A percentile compares a stretch with the other conserved stretches of the same genome.
These are phyloP conservation scores for Glyphotaelius pellucidus DNA, from an alignment of 2,888 invertebrate species.

Conservation along the genomic window DNA sequence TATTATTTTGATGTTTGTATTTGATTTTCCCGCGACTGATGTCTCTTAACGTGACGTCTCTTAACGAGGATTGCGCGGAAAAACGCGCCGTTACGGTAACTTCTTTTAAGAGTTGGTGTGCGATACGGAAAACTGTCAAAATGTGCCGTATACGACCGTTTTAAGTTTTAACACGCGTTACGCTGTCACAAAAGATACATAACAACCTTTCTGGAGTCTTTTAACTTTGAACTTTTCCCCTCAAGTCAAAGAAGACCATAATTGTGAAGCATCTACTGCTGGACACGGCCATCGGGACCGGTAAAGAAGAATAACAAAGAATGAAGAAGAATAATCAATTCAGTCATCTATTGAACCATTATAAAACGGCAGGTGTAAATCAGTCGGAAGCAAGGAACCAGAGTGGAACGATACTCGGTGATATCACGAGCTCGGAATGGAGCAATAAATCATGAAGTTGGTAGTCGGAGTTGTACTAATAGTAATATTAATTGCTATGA, in stretches of 20 bases:
- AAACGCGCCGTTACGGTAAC: too few species aligned
- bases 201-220: neutral
- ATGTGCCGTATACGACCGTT: too few species aligned
- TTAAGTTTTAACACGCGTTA: too few species aligned
- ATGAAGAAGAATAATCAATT: neutral
- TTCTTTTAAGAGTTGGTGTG: too few species aligned
- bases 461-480: neutral
- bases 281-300: neutral
- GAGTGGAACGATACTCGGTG: neutral
- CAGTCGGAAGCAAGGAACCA: neutral
- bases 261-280: too few species aligned
- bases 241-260: neutral
- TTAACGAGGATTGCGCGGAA: too few species aligned
- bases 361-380: neutral
- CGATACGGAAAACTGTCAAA: too few species aligned
- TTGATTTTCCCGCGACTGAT: too few species aligned
- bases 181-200: too few species aligned
- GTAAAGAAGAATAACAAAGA: neutral
- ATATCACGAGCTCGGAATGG: neutral
- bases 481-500: neutral
- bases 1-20: too few species aligned
- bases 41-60: too few species aligned
- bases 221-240: neutral
- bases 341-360: neutral
- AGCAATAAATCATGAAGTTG: neutral